phyloP scores from a whole-genome alignment of 2,113 vertebrate genomes.

The Thymallus thymallus region DNA sequence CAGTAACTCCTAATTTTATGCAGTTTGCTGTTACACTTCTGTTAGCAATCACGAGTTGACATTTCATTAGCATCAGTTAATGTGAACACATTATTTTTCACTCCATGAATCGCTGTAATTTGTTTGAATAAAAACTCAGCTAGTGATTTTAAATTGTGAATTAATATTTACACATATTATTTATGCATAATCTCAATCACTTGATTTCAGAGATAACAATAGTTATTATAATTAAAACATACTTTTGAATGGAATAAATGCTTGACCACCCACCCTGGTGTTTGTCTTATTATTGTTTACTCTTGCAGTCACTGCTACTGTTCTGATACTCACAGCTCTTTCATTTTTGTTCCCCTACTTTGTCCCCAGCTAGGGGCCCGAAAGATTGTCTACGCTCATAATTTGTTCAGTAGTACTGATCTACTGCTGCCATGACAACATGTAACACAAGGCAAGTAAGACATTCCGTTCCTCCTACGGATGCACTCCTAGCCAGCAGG shows the following conservation, averaged over 20 bases:
- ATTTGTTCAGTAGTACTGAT: slow-evolving; percentile 80
- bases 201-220: not conserved
- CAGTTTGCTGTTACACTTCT: not conserved
- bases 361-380: slow-evolving; percentile 81
- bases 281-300: slow-evolving; percentile 44
- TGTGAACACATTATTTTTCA: not conserved
- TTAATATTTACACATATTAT: not conserved
- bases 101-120: not conserved
- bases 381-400: slow-evolving; percentile 81
- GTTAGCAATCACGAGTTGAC: not conserved
- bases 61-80: slow-evolving; percentile 9
- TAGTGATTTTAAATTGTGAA: not conserved
- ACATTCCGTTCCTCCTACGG: slow-evolving; percentile 73
- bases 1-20: not conserved
- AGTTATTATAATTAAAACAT: too few species aligned
- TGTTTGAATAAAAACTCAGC: not conserved
- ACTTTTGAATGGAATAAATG: not conserved
- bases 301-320: slow-evolving; percentile 69
- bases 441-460: slow-evolving; percentile 82
- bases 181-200: not conserved
- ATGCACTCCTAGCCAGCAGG: slow-evolving; percentile 66
- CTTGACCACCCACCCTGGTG: not conserved
- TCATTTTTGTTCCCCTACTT: slow-evolving; percentile 81
- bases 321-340: slow-evolving; percentile 78
- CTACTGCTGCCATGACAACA: slow-evolving; percentile 81